Evolutionary conservation across 2,888 invertebrate species (phyloP).

Genomic region (Bursaphelenchus okinawaensis): DNA sequence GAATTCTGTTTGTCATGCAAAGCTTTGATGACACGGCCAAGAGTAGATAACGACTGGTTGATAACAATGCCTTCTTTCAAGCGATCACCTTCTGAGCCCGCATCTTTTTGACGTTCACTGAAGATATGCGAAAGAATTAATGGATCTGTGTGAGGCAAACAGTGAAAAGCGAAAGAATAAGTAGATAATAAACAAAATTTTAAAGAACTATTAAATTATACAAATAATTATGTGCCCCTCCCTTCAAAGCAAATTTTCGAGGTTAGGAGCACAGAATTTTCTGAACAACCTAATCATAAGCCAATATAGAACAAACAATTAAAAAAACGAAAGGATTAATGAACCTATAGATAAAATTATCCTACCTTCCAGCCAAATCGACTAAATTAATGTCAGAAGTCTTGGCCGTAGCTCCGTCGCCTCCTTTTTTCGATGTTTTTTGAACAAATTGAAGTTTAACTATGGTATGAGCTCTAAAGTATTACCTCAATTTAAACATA

Average conservation of each 20-base stretch:
- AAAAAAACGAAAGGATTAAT: too few species aligned
- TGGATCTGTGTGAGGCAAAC: too few species aligned
- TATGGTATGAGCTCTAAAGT: slow-evolving; percentile 64
- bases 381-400: slow-evolving; percentile 63
- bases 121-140: slow-evolving; percentile 13
- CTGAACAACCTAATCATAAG: too few species aligned
- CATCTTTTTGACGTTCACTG: slow-evolving; percentile 64
- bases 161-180: too few species aligned
- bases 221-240: too few species aligned
- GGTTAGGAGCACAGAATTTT: too few species aligned
- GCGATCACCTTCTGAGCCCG: slow-evolving; percentile 64
- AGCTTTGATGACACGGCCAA: slow-evolving; percentile 63
- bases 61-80: slow-evolving; percentile 65
- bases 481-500: slow-evolving; percentile 19
- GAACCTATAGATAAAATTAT: neutral
- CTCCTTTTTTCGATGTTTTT: slow-evolving; percentile 60
- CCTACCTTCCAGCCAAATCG: slow-evolving; percentile 63
- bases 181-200: neutral
- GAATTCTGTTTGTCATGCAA: slow-evolving; percentile 57
- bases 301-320: too few species aligned
- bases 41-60: slow-evolving; percentile 63
- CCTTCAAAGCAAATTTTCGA: slow-evolving; percentile 5
- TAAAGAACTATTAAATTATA: too few species aligned
- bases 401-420: slow-evolving; percentile 61
- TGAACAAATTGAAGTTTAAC: slow-evolving; percentile 63